Evolutionary conservation across 1,140 invertebrate genomes (phyloP).

Genomic region (Brachionus paranguensis): DNA sequence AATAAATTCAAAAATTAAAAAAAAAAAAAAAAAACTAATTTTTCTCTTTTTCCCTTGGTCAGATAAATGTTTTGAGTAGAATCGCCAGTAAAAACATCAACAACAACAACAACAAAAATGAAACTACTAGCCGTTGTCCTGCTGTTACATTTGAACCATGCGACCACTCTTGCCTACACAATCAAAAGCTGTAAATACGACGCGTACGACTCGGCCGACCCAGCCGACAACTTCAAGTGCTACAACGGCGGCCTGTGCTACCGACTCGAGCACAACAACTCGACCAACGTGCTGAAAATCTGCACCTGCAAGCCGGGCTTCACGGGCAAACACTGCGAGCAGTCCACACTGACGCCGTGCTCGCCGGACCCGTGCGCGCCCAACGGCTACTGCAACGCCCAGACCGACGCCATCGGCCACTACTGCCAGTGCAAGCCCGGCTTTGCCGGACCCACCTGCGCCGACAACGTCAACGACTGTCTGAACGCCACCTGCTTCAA

Average conservation of each 20-base stretch:
- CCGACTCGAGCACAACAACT: not conserved
- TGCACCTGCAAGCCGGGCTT: conserved; percentile 43
- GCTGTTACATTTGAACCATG: not conserved
- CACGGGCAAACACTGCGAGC: conserved; percentile 40
- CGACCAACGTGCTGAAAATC: not conserved
- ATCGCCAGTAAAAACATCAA: no score
- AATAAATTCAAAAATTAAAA: no score
- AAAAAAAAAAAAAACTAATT: no score
- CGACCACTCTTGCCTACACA: not conserved
- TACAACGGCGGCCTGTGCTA: conserved; percentile 33
- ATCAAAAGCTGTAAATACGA: conserved; percentile 29
- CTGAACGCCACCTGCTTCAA: conserved; percentile 83
- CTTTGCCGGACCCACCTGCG: conserved; percentile 78
- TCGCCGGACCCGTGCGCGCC: conserved; percentile 41
- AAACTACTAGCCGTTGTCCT: not conserved
- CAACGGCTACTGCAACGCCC: conserved; percentile 46
- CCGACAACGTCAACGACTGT: conserved; percentile 77
- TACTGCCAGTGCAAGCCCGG: conserved; percentile 79
- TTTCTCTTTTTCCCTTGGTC: not conserved
- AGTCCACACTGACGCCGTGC: conserved; percentile 21
- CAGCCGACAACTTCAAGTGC: not conserved
- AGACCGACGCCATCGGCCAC: conserved; percentile 37
- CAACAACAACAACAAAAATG: not conserved
- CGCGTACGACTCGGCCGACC: not conserved
- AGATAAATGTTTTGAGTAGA: not conserved